Percentiles rank a stretch among this genome's conserved stretches.
These are phyloP conservation scores for Peromyscus attwateri DNA, from an alignment of 2,797 vertebrate genomes.

Conservation along the genomic window DNA sequence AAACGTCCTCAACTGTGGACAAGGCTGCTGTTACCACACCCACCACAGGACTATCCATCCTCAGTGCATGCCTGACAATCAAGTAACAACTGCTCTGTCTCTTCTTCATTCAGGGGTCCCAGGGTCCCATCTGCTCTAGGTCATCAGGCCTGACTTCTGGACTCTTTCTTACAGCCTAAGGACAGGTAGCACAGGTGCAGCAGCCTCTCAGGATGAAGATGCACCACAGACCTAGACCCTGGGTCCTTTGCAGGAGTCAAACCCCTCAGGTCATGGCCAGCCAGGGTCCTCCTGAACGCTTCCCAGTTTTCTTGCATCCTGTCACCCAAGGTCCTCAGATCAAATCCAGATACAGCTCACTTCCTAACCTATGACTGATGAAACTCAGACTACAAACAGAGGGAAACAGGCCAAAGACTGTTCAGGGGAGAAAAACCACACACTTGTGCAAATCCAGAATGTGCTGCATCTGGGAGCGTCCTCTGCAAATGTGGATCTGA, in stretches of 20 bases:
- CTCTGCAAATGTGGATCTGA: not conserved
- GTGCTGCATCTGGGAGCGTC: not conserved
- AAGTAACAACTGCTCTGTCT: not conserved
- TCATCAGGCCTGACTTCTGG: not conserved
- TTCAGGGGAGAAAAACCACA: not conserved
- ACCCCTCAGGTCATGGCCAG: not conserved
- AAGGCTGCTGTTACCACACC: not conserved
- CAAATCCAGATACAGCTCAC: not conserved
- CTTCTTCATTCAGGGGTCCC: not conserved
- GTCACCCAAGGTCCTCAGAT: not conserved
- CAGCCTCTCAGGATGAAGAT: not conserved
- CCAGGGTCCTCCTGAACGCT: not conserved
- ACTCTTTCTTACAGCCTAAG: not conserved
- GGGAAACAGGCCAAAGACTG: not conserved
- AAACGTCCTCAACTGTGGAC: not conserved
- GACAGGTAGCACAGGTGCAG: not conserved
- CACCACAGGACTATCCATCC: not conserved
- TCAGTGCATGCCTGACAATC: not conserved
- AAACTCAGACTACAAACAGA: not conserved
- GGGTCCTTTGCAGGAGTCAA: not conserved
- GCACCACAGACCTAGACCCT: not conserved
- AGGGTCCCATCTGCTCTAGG: not conserved
- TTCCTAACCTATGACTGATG: not conserved
- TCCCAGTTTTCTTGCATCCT: not conserved
- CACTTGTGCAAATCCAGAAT: not conserved